A percentile compares a stretch with the other conserved stretches of the same genome.
Conservation (phyloP, 2,888 invertebrate species). For the Diaphora mendica region DNA sequence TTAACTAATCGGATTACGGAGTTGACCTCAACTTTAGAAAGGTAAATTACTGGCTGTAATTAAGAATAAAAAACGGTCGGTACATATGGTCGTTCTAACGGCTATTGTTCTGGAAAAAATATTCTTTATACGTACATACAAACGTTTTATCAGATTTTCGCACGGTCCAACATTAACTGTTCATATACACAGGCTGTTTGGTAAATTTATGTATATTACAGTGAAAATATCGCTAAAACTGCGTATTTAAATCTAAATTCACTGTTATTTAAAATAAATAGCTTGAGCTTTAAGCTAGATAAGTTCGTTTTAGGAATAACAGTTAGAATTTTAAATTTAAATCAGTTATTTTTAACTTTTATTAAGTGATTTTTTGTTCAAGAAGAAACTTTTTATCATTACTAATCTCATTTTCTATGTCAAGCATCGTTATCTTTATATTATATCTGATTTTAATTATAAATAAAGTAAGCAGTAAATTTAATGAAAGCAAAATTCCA, state of each 20-base stretch:
- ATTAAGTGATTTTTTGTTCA: not conserved
- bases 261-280: slow-evolving; percentile 41
- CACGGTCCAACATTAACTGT: slow-evolving; percentile 78
- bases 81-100: slow-evolving; percentile 69
- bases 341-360: slow-evolving; percentile 5
- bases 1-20: slow-evolving; percentile 62
- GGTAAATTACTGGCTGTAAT: slow-evolving; percentile 70
- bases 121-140: slow-evolving; percentile 81
- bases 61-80: slow-evolving; percentile 69
- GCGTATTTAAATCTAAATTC: slow-evolving; percentile 40
- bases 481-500: not conserved
- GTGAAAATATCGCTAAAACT: slow-evolving; percentile 47
- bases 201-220: slow-evolving; percentile 45
- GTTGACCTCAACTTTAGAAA: slow-evolving; percentile 73
- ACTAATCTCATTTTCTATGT: not conserved
- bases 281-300: slow-evolving; percentile 18
- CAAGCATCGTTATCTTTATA: not conserved
- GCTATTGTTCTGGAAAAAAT: slow-evolving; percentile 80
- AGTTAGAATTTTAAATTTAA: slow-evolving; percentile 23
- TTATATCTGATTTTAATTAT: not conserved
- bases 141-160: slow-evolving; percentile 82
- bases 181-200: slow-evolving; percentile 67
- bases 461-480: not conserved
- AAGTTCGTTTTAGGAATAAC: slow-evolving; percentile 6
- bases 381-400: not conserved